A percentile compares a stretch with the other conserved stretches of the same genome.
Conservation (phyloP, 1,140 invertebrate genomes). For the Potamilus streckersoni region DNA sequence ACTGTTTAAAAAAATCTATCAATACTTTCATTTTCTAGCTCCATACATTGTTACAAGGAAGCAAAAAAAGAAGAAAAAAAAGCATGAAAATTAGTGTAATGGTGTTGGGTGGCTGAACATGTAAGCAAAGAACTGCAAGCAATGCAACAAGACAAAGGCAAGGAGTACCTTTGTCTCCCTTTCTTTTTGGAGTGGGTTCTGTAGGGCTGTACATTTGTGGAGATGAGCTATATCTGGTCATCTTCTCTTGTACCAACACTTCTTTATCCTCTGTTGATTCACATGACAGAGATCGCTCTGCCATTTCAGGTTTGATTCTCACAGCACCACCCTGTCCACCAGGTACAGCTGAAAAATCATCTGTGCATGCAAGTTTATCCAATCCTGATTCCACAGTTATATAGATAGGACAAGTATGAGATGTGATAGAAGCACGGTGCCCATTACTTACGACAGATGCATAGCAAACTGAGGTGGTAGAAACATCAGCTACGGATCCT, state of each 20-base stretch:
- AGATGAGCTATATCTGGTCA: slow-evolving; percentile 28
- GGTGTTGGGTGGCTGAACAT: background rate
- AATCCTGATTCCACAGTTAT: slow-evolving; percentile 49
- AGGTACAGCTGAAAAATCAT: background rate
- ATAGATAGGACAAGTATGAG: slow-evolving; percentile 42
- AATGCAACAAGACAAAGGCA: slow-evolving; percentile 10
- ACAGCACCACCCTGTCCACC: slow-evolving; percentile 5
- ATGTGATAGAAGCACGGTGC: slow-evolving; percentile 15
- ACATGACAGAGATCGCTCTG: slow-evolving; percentile 40
- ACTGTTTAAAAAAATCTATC: too few relatives aligned
- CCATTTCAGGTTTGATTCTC: slow-evolving; percentile 12
- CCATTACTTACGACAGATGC: slow-evolving; percentile 9
- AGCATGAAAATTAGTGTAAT: background rate
- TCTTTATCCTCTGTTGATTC: slow-evolving; percentile 24
- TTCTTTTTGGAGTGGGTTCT: slow-evolving; percentile 4
- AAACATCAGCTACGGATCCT: slow-evolving; percentile 10
- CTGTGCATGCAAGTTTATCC: slow-evolving; percentile 37
- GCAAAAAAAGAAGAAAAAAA: background rate
- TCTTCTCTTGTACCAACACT: background rate
- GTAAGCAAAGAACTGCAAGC: slow-evolving; percentile 1
- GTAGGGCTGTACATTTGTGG: slow-evolving; percentile 30
- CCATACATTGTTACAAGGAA: too few relatives aligned
- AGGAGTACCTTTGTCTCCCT: slow-evolving; percentile 29
- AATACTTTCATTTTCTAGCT: too few relatives aligned
- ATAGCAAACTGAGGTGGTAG: slow-evolving; percentile 1